Evolutionary conservation across 2,797 vertebrate genomes (phyloP).

Genomic region (Saxicola maurus): DNA sequence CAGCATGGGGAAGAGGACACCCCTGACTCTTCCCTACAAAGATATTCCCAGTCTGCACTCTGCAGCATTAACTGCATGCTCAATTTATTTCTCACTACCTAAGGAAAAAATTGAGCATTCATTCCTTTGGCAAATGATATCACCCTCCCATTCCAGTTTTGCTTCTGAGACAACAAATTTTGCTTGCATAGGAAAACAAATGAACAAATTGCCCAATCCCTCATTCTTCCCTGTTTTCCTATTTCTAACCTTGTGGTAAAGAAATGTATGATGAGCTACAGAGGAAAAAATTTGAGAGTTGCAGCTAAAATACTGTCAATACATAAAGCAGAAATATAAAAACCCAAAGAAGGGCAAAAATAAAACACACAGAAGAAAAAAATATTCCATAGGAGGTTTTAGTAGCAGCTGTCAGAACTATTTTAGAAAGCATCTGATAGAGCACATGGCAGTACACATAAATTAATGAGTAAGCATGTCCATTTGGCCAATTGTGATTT

Average conservation of each 20-base stretch:
- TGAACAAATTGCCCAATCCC: background rate
- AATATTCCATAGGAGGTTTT: background rate
- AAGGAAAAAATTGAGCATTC: background rate
- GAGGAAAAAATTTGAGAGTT: constrained; percentile 47
- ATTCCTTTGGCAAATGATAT: constrained; percentile 20
- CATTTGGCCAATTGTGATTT: background rate
- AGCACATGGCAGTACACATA: background rate
- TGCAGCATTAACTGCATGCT: background rate
- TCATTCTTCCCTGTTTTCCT: background rate
- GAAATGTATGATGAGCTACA: constrained; percentile 25
- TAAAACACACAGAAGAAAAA: background rate
- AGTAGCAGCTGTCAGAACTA: background rate
- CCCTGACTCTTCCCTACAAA: background rate
- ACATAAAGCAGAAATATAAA: background rate
- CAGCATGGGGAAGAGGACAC: background rate
- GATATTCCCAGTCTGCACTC: background rate
- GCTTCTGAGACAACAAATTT: background rate
- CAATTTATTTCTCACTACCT: background rate
- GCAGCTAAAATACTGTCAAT: constrained; percentile 11
- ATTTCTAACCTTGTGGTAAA: constrained; percentile 39
- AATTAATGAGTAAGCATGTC: background rate
- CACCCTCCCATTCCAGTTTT: background rate
- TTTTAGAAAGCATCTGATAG: background rate
- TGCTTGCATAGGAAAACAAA: constrained; percentile 27
- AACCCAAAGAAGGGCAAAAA: background rate